Base-by-base conservation (phyloP, 2,888 invertebrate species). In the Cryptops parisi region DNA sequence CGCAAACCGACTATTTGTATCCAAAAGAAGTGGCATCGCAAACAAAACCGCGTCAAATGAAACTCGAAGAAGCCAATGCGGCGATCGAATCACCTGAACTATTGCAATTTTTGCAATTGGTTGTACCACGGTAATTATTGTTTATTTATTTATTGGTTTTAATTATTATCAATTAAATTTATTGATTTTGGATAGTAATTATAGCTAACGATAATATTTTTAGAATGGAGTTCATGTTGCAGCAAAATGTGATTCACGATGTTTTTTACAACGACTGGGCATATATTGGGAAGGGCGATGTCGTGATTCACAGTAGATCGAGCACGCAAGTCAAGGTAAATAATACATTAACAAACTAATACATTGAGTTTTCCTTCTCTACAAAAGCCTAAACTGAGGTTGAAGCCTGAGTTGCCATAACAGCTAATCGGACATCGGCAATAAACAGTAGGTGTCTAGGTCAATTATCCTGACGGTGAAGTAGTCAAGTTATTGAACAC, bases 311-410 rank as follows among this genome's bases (percentile, higher is more conserved):
- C 21, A 25, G 48, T 17, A 48, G 21, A 48, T 26, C 19, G 25
- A 48, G 48, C 48, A 48, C 19, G 12, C 33, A 38, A 17, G 39
- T 48, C 3, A 48, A 39, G 33, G 47, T 47, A 46, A 21, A 41
- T 12, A n/a, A n/a, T n/a, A n/a, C n/a, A n/a, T n/a, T n/a, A n/a
- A n/a, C n/a, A n/a, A n/a, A n/a, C 33, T 9, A 33, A 15, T 9
- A 33, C 15, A 33, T 33, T 33, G 15, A 33, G 6, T 33, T 6
- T 9, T 9, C 15, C 15, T 33, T 33, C 33, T 33, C 6, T 33
- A 15, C 33, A 9, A 33, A 9, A 33, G 6, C 15, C 15, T 33
- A 33, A 33, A 33, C 33, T 33, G 33, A 33, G 15, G 9, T 9
- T 33, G 6, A 15, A 15, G 6, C 15, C 15, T 33, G 15, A 33